These are phyloP conservation scores for Watsonalla cultraria DNA, from an alignment of 2,888 invertebrate genomes.

Conservation along the genomic window DNA sequence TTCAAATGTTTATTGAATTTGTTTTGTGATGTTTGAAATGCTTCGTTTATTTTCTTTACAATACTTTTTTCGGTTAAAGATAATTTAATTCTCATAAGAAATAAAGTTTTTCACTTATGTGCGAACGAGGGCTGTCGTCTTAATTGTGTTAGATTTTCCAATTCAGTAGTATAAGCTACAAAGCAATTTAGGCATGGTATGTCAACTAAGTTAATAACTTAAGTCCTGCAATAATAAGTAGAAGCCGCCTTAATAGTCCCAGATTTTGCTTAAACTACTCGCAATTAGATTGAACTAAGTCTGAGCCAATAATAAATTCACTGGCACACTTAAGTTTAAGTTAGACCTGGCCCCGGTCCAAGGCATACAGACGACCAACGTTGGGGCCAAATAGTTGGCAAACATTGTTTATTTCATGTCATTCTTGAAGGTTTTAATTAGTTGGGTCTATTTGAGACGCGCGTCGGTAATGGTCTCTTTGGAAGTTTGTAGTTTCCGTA, in stretches of 20 bases:
- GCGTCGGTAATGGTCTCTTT: too few species aligned
- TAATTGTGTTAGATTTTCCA: too few species aligned
- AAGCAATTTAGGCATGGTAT: neutral
- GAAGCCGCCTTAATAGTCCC: neutral
- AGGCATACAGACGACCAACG: neutral
- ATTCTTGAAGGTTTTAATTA: neutral
- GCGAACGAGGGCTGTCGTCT: too few species aligned
- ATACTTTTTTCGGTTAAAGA: too few species aligned
- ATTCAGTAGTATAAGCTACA: too few species aligned
- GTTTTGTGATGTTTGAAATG: slow-evolving; percentile 8
- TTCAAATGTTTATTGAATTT: slow-evolving; percentile 3
- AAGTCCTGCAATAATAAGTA: neutral
- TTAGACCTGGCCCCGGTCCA: neutral
- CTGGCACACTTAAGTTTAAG: neutral
- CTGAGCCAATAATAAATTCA: neutral
- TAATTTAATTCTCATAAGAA: too few species aligned
- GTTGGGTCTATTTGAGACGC: too few species aligned
- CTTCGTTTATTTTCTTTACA: too few species aligned
- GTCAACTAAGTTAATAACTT: neutral
- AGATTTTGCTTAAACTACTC: neutral
- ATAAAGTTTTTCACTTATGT: too few species aligned
- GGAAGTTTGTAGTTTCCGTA: too few species aligned
- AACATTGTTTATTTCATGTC: neutral
- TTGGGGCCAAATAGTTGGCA: neutral
- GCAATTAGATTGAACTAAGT: neutral